Evolutionary conservation across 2,888 invertebrate species (phyloP).

Genomic region (Athalia rosae): DNA sequence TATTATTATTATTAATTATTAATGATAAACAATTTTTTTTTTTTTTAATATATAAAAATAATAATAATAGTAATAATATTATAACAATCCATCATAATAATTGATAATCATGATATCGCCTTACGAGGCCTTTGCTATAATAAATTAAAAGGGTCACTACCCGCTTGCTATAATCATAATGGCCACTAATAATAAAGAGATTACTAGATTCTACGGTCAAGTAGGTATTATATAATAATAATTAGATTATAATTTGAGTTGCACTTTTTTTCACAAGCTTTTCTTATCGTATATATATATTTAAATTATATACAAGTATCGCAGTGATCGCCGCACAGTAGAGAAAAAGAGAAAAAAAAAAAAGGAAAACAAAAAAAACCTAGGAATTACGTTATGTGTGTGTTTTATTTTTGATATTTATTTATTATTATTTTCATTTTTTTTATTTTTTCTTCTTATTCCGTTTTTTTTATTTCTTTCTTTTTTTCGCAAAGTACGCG

Average conservation of each 20-base stretch:
- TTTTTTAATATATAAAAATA: constrained; percentile 5
- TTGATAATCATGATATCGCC: constrained; percentile 63
- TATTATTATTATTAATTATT: neutral
- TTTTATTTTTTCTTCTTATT: neutral
- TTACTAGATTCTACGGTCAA: constrained; percentile 65
- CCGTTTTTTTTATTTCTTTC: neutral
- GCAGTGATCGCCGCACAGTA: neutral
- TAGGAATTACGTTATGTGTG: constrained; percentile 18
- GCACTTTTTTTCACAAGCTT: neutral
- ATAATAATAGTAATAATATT: constrained; percentile 46
- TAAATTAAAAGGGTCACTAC: constrained; percentile 21
- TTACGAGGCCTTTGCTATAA: constrained; percentile 68
- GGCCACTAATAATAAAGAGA: constrained; percentile 60
- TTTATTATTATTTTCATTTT: too few species aligned
- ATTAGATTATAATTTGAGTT: constrained; percentile 16
- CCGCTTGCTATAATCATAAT: constrained; percentile 21
- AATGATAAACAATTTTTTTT: constrained; percentile 5
- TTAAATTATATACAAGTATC: constrained; percentile 5
- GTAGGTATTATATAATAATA: constrained; percentile 1
- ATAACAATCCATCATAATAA: constrained; percentile 49
- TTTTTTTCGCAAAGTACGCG: constrained; percentile 9
- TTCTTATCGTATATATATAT: neutral
- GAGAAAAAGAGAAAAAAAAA: too few species aligned
- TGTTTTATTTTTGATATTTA: too few species aligned
- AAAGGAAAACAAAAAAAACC: constrained; percentile 48